Conservation (phyloP, 1,140 invertebrate genomes). For the Bilobella aurantiaca region DNA sequence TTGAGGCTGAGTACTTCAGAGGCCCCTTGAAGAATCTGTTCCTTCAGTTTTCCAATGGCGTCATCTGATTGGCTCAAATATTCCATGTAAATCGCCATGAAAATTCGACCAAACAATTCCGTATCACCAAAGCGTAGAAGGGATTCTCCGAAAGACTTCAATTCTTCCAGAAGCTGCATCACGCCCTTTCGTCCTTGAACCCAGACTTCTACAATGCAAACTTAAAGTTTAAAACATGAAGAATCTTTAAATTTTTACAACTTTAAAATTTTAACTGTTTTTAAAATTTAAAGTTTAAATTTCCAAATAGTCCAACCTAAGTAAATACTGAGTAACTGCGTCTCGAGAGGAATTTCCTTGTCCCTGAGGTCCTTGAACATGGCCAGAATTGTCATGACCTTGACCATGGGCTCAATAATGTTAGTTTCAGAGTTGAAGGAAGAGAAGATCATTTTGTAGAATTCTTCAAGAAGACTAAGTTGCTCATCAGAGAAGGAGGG, state of each 20-base stretch:
- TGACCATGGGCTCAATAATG: background rate
- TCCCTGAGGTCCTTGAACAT: slow-evolving; percentile 21
- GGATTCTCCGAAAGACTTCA: background rate
- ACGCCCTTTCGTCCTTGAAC: background rate
- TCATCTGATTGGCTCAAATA: background rate
- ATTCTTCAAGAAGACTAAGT: slow-evolving; percentile 9
- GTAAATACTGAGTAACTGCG: slow-evolving; percentile 22
- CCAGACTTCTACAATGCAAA: background rate
- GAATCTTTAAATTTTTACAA: no score
- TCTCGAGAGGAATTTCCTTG: slow-evolving; percentile 27
- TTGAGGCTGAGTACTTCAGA: background rate
- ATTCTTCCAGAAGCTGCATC: background rate
- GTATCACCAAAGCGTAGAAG: slow-evolving; percentile 22
- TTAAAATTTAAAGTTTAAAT: background rate
- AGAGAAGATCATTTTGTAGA: background rate
- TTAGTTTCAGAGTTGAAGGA: slow-evolving; percentile 14
- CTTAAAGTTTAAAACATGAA: background rate
- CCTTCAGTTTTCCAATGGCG: background rate
- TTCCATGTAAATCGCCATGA: slow-evolving; percentile 1
- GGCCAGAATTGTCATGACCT: slow-evolving; percentile 1
- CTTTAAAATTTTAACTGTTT: no score
- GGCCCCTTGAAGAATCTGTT: background rate
- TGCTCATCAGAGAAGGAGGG: slow-evolving; percentile 7
- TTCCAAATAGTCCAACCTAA: slow-evolving; percentile 11
- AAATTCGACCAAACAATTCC: slow-evolving; percentile 8